A percentile compares a stretch with the other conserved stretches of the same genome.
phyloP scores from a whole-genome alignment of 2,797 vertebrate genomes.

The Sarcoramphus papa region DNA sequence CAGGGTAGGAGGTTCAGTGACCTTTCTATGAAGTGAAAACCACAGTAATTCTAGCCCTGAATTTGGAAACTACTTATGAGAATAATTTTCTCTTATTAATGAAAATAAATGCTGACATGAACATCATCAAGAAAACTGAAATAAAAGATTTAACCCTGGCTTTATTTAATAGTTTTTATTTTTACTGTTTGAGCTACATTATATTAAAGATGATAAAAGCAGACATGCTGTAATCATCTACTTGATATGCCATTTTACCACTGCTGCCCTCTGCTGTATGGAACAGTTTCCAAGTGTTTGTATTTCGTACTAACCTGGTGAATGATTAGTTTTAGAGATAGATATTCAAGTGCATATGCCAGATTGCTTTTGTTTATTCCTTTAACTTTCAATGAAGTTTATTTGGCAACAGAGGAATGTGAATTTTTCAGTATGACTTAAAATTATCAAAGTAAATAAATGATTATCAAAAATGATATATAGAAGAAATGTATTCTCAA shows the following conservation, averaged over 20 bases:
- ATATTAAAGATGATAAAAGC: not conserved
- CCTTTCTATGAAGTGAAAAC: not conserved
- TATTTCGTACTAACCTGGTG: not conserved
- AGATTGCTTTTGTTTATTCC: not conserved
- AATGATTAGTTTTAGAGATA: not conserved
- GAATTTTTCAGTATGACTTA: not conserved
- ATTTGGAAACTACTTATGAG: not conserved
- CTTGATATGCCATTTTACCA: not conserved
- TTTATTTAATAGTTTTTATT: not conserved
- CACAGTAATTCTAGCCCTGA: not conserved
- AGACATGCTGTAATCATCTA: not conserved
- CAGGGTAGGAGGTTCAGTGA: not conserved
- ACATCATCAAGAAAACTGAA: not conserved
- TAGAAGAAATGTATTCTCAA: not conserved
- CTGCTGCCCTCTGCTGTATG: constrained; percentile 46
- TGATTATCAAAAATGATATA: not conserved
- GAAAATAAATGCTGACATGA: not conserved
- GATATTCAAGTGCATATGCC: not conserved
- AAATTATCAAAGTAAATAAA: not conserved
- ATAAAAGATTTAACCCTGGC: not conserved
- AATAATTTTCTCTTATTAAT: not conserved
- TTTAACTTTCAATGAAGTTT: not conserved
- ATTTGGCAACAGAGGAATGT: not conserved
- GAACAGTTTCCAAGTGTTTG: not conserved
- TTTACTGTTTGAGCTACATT: not conserved